Base-by-base conservation (phyloP, 2,888 invertebrate species). In the Dinocampus coccinellae region DNA sequence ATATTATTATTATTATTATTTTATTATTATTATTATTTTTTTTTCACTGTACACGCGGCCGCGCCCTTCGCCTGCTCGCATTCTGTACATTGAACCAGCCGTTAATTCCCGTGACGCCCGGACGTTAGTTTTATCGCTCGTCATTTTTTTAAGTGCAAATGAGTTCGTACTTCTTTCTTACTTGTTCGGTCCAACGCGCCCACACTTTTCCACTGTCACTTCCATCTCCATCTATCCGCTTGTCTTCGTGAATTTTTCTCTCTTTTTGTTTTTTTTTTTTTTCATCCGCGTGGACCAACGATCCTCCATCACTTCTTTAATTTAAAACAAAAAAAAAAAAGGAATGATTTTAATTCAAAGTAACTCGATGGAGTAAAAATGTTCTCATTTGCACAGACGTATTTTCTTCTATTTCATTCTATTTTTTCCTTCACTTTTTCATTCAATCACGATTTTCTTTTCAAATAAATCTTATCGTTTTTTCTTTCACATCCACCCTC, bases 61-160 rank as follows among this genome's bases (percentile, higher is more conserved):
- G 61, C 52, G 60, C 71, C 33, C 26, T 66, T 65, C 53, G 53
- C 70, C 34, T 65, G 22, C 39, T 71, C 63, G 57, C 24, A 69
- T 67, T 22, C 55, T 64, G 58, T 47, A 65, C 65, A 68, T 74
- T 60, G 67, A 65, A 69, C 68, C 69, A 61, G 70, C 70, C 69
- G 75, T 76, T 77, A 77, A 77, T 75, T 77, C 75, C 64, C 65
- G 66, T 70, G 75, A 76, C 69, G 57, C 68, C 70, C 64, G 57
- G 77, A 75, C 78, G 84, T 85, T 85, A 84, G 84, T 83, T 86
- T 86, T 85, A 86, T 85, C 82, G 84, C 85, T 82, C 83, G 84
- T 85, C 84, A 85, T 85, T 86, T 85, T 84, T 85, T 86, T 84
- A 85, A 85, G 85, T 85, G 85, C 85, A 86, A 86, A 86, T 86